Evolutionary conservation across 1,140 invertebrate genomes (phyloP), one percentile per base, ranked within the genome.

Genomic region (Conopomorpha cramerella): DNA sequence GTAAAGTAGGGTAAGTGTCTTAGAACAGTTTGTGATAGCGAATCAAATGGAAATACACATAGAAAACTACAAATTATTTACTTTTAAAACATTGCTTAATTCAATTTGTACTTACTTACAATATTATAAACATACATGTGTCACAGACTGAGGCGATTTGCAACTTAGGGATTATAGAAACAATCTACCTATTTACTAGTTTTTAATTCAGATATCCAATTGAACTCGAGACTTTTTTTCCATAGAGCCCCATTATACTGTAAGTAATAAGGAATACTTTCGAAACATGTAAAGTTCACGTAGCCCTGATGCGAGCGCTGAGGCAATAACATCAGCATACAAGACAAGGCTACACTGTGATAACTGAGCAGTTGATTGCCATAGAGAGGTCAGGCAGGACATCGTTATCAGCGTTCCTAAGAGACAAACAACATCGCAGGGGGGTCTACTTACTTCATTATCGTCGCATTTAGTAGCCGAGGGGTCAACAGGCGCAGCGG

Each of bases 391-490:
- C 64, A 57, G 27, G 50, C 39, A 55, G 52, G 55, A 53, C 45
- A 43, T 34, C 34, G 55, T 62, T 65, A 66, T 56, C 39, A 23
- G 23, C 30, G 19, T 10, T 23, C 19, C 4, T 10, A 6, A 10
- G 34, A 46, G 44, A 65, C 55, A 72, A 73, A 73, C 59, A 64
- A 70, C 45, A 55, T 43, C 49, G 57, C 70, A 62, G 70, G 68
- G 68, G 70, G 55, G 49, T 49, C 4, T 14, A 70, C 66, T 71
- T 71, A 74, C 70, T 45, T 68, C 64, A 41, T 66, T 74, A 70
- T 74, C 66, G 26, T 32, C 71, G 70, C 71, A 64, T 27, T 32
- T 53, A 13, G 55, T 39, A 35, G 38, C 52, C 41, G 56, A 51
- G 42, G 55, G 66, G 58, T 74, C 70, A 70, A 64, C 52, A 18